Evolutionary conservation across 2,797 vertebrate genomes (phyloP).

Genomic region (Sternotherus odoratus): DNA sequence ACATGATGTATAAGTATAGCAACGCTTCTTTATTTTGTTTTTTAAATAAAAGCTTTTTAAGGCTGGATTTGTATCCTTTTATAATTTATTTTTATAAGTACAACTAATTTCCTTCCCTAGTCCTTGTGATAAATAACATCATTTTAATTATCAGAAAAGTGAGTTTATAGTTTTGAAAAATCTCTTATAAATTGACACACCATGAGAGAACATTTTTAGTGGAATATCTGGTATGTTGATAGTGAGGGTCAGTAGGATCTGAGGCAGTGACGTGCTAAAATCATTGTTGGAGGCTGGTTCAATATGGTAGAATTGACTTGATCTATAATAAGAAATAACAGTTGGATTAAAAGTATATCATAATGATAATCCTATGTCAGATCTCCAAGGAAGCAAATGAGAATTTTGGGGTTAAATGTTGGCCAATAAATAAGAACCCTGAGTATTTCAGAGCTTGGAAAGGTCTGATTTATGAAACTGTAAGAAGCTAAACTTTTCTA

Average conservation of each 20-base stretch:
- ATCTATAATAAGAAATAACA: slow-evolving; percentile 13
- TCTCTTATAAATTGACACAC: neutral
- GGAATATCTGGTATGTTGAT: neutral
- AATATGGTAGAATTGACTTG: neutral
- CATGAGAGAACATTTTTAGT: neutral
- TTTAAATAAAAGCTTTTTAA: neutral
- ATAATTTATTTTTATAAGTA: neutral
- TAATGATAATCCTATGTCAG: slow-evolving; percentile 41
- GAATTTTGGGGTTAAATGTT: slow-evolving; percentile 22
- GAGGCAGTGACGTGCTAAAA: neutral
- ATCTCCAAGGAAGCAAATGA: slow-evolving; percentile 38
- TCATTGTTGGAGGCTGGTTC: neutral
- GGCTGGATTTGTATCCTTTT: neutral
- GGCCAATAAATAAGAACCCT: slow-evolving; percentile 38
- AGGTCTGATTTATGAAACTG: slow-evolving; percentile 49
- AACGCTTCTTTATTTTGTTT: rapidly evolving
- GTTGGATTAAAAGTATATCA: slow-evolving; percentile 46
- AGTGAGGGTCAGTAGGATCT: neutral
- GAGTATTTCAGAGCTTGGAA: slow-evolving; percentile 34
- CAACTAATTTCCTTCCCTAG: neutral
- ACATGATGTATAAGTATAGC: neutral
- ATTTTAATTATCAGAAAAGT: neutral
- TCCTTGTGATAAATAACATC: neutral
- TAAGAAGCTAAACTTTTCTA: slow-evolving; percentile 32
- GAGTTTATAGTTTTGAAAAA: neutral